phyloP scores from a whole-genome alignment of 2,797 vertebrate genomes.

The Parauchenoglanis ngamensis region DNA sequence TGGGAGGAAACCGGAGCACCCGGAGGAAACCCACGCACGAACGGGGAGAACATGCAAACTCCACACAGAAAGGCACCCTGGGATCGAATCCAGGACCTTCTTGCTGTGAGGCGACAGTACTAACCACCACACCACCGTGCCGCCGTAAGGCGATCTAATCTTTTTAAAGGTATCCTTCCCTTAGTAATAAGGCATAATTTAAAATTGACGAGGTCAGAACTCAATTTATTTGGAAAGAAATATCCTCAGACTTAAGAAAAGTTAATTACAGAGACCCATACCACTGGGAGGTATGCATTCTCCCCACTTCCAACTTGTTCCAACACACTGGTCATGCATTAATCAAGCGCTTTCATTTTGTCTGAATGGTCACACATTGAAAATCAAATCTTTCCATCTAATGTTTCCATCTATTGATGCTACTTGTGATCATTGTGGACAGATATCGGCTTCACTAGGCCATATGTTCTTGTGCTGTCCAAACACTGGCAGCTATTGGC shows the following conservation, averaged over 20 bases:
- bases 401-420: not conserved
- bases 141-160: not conserved
- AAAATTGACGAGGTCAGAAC: not conserved
- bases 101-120: too few species aligned
- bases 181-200: not conserved
- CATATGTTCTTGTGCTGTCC: not conserved
- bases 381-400: not conserved
- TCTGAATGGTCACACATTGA: not conserved
- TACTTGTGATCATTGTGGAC: not conserved
- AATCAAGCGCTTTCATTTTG: not conserved
- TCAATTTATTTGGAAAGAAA: not conserved
- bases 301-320: not conserved
- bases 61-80: too few species aligned
- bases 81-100: too few species aligned
- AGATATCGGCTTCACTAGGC: not conserved
- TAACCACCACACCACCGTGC: too few species aligned
- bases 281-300: not conserved
- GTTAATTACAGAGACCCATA: not conserved
- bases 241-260: not conserved
- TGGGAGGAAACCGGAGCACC: too few species aligned
- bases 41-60: too few species aligned
- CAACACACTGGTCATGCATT: not conserved
- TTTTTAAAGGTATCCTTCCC: not conserved
- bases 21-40: too few species aligned
- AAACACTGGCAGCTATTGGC: too few species aligned